Evolutionary conservation across 2,888 invertebrate genomes (phyloP).

Genomic region (Nephrotoma guestfalica): DNA sequence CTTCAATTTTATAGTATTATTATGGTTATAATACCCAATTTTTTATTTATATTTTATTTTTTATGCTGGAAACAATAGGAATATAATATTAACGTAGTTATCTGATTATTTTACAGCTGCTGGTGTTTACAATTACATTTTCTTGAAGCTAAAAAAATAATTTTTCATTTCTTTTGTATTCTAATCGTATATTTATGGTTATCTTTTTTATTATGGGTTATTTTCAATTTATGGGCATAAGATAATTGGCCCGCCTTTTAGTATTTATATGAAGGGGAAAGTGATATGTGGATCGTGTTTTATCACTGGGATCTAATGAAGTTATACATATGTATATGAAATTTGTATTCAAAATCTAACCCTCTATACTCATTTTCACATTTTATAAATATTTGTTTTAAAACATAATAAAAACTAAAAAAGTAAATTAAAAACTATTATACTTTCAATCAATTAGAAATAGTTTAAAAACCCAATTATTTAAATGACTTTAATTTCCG

Average conservation of each 20-base stretch:
- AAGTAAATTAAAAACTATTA: background rate
- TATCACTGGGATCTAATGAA: background rate
- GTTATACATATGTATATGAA: background rate
- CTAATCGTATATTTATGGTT: background rate
- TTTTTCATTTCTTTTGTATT: background rate
- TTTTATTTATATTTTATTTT: background rate
- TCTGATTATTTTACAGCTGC: background rate
- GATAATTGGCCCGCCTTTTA: background rate
- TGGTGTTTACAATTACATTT: slow-evolving; percentile 1
- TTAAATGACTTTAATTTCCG: background rate
- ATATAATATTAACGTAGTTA: background rate
- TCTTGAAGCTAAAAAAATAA: background rate
- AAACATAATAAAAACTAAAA: background rate
- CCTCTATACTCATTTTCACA: background rate
- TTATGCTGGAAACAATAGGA: background rate
- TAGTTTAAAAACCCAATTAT: background rate
- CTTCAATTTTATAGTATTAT: background rate
- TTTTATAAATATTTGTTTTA: background rate
- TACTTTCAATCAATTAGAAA: background rate
- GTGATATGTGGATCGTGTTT: background rate
- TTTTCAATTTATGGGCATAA: background rate
- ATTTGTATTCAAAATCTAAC: background rate
- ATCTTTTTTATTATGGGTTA: background rate
- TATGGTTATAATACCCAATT: background rate
- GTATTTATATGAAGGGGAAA: background rate